Evolutionary conservation across 2,797 vertebrate species (phyloP).

Genomic region (Meda fulgida): DNA sequence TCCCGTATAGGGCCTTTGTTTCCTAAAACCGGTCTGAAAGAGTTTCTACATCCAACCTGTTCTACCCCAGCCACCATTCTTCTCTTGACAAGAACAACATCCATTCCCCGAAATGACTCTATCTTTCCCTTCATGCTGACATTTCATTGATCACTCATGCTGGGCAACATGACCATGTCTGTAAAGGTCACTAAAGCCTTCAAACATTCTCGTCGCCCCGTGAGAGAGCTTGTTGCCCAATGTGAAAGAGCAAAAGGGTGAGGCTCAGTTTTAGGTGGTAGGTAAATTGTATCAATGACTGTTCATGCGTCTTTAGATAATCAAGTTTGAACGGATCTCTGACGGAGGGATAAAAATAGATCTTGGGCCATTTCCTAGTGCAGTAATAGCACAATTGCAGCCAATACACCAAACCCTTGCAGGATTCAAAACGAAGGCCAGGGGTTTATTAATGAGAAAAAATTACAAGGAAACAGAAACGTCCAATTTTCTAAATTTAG

Average conservation of each 20-base stretch:
- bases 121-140: not conserved
- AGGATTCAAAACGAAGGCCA: constrained; percentile 26
- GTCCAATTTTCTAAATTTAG: constrained; percentile 45
- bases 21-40: not conserved
- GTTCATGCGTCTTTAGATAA: constrained; percentile 38
- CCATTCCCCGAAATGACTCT: constrained; percentile 19
- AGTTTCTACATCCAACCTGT: not conserved
- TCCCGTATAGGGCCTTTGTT: too few relatives aligned
- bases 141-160: constrained; percentile 12
- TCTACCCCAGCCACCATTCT: not conserved
- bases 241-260: constrained; percentile 9
- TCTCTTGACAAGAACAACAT: constrained; percentile 17
- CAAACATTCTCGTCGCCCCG: not conserved
- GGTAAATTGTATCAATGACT: constrained; percentile 1
- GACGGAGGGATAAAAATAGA: constrained; percentile 42
- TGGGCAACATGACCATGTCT: constrained; percentile 26
- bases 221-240: not conserved
- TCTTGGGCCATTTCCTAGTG: constrained; percentile 25
- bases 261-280: constrained; percentile 1
- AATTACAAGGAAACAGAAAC: constrained; percentile 47
- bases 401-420: constrained; percentile 28
- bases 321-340: constrained; percentile 31
- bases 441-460: constrained; percentile 51
- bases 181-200: constrained; percentile 34
- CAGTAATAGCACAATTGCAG: constrained; percentile 35